Percentiles rank a stretch among this genome's conserved stretches.
Conservation (phyloP, 2,888 invertebrate genomes). For the Caenorhabditis angaria region DNA sequence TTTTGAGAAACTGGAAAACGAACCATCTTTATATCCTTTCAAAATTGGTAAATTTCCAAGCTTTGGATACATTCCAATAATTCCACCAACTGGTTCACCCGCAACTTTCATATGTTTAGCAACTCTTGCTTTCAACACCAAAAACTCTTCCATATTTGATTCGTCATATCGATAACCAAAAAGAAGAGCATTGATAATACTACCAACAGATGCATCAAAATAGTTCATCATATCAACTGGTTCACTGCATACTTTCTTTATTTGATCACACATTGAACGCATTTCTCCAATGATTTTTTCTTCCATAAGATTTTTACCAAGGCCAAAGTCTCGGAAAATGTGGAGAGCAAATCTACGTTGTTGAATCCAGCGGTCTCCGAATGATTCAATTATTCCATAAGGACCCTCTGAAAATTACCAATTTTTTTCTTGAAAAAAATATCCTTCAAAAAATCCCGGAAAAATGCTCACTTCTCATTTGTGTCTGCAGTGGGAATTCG, state of each 20-base stretch:
- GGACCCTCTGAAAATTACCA: slow-evolving; percentile 12
- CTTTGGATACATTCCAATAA: slow-evolving; percentile 39
- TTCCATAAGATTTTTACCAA: slow-evolving; percentile 54
- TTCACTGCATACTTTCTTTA: slow-evolving; percentile 13
- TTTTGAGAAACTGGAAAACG: not conserved
- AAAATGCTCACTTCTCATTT: slow-evolving; percentile 13
- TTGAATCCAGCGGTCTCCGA: slow-evolving; percentile 37
- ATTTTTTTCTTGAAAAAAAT: too few species aligned
- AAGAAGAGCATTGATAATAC: slow-evolving; percentile 46
- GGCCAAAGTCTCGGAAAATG: slow-evolving; percentile 46
- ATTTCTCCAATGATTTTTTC: slow-evolving; percentile 43
- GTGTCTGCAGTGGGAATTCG: slow-evolving; percentile 31
- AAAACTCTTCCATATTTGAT: slow-evolving; percentile 33
- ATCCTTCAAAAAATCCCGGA: not conserved
- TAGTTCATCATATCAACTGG: slow-evolving; percentile 29
- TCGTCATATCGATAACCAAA: slow-evolving; percentile 54
- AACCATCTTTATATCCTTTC: slow-evolving; percentile 21
- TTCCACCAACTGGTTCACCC: slow-evolving; percentile 30
- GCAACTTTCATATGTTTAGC: slow-evolving; percentile 36
- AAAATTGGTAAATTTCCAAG: slow-evolving; percentile 27
- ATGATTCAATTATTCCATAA: slow-evolving; percentile 29
- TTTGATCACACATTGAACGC: slow-evolving; percentile 9
- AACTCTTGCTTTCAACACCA: slow-evolving; percentile 26
- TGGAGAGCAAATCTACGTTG: slow-evolving; percentile 47
- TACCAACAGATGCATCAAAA: slow-evolving; percentile 43